A percentile compares a stretch with the other conserved stretches of the same genome.
Evolutionary conservation across 2,888 invertebrate genomes (phyloP).

Genomic region (Alsophila aescularia): DNA sequence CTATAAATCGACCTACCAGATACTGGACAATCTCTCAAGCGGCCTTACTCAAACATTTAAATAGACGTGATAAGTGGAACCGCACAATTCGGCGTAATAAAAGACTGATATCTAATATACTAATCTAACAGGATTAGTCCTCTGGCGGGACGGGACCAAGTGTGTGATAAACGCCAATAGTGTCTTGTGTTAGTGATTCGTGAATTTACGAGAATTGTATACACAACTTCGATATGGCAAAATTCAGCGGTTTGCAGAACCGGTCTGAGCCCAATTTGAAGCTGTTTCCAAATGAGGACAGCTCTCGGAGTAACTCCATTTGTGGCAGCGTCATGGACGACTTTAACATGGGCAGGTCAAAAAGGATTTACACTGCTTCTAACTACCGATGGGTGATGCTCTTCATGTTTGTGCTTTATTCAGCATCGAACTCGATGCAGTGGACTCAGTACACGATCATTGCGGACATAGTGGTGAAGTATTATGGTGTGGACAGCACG

Average conservation of each 20-base stretch:
- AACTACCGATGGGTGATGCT: constrained; percentile 92
- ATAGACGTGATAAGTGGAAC: constrained; percentile 4
- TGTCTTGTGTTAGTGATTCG: constrained; percentile 5
- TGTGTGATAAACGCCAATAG: constrained; percentile 4
- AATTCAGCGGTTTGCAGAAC: constrained; percentile 9
- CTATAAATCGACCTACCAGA: no score
- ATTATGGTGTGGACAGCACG: constrained; percentile 88
- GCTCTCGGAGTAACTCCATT: constrained; percentile 44
- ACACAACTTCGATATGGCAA: constrained; percentile 1
- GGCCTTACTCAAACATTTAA: constrained; percentile 1
- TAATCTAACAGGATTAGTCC: neutral
- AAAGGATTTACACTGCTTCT: constrained; percentile 83
- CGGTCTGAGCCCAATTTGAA: neutral
- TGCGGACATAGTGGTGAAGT: constrained; percentile 89
- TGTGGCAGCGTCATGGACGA: constrained; percentile 64
- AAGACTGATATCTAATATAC: constrained; percentile 19
- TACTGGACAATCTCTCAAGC: no score
- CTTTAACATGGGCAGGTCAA: constrained; percentile 44
- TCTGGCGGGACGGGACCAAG: constrained; percentile 7
- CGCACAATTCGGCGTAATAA: constrained; percentile 1
- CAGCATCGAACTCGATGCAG: constrained; percentile 96
- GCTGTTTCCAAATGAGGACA: constrained; percentile 25
- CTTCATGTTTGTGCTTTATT: constrained; percentile 92
- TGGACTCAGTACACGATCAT: constrained; percentile 99
- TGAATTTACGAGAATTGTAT: neutral